phyloP scores from a whole-genome alignment of 2,888 invertebrate genomes.

The Gonocerus acuteangulatus region DNA sequence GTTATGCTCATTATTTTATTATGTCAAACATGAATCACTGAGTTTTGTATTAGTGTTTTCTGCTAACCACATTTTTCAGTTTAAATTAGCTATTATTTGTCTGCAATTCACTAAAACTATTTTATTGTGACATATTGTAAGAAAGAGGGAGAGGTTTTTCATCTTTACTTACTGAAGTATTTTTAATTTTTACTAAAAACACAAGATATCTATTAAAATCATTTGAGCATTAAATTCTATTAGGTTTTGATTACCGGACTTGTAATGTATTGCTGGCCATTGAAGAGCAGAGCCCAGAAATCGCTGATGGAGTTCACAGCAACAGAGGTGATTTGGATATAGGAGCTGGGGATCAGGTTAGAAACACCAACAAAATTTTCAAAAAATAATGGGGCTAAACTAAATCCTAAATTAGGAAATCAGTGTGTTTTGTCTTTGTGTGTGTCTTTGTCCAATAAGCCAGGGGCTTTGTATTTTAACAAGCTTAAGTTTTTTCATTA shows the following conservation, averaged over 20 bases:
- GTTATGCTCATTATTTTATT: too few relatives aligned
- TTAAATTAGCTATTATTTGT: too few relatives aligned
- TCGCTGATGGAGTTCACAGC: conserved; percentile 88
- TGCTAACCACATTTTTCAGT: too few relatives aligned
- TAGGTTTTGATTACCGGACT: conserved; percentile 97
- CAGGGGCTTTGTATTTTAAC: conserved; percentile 1
- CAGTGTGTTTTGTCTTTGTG: conserved; percentile 13
- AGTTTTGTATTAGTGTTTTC: too few relatives aligned
- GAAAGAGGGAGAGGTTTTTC: too few relatives aligned
- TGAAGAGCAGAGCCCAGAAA: conserved; percentile 93
- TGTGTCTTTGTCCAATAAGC: conserved; percentile 9
- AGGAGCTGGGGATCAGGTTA: conserved; percentile 96
- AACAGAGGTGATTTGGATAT: conserved; percentile 80
- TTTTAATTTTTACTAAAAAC: background rate
- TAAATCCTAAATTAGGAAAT: conserved; percentile 3
- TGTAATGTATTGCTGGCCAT: conserved; percentile 97
- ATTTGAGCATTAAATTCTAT: background rate
- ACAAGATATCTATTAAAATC: background rate
- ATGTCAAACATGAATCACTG: too few relatives aligned
- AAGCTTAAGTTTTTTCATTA: conserved; percentile 7
- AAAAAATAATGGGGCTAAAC: background rate
- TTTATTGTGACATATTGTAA: too few relatives aligned
- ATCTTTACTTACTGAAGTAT: background rate
- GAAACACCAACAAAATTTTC: conserved; percentile 12
- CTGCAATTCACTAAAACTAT: too few relatives aligned